Evolutionary conservation across 2,113 vertebrate species (phyloP).

Genomic region (Labeo rohita): DNA sequence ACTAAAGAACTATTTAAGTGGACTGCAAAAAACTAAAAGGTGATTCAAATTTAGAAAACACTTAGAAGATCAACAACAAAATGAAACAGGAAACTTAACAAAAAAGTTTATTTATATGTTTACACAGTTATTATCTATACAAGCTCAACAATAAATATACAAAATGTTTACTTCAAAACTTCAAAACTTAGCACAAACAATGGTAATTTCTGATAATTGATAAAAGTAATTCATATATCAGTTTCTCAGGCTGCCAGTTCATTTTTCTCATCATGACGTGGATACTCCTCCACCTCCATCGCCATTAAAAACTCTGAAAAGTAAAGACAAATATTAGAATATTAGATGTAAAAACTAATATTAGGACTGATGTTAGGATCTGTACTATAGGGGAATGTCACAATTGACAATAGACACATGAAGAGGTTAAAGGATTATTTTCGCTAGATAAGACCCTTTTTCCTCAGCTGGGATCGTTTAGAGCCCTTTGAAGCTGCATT

Average conservation of each 20-base stretch:
- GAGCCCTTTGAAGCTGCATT: too few species aligned
- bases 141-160: neutral
- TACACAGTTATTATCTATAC: neutral
- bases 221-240: neutral
- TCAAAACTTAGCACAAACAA: conserved; percentile 2
- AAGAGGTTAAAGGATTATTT: neutral
- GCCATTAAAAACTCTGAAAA: conserved; percentile 58
- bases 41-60: too few species aligned
- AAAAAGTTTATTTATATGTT: conserved; percentile 13
- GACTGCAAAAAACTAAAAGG: too few species aligned
- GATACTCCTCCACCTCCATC: conserved; percentile 61
- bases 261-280: conserved; percentile 46
- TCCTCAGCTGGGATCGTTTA: too few species aligned
- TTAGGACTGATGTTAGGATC: neutral
- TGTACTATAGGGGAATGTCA: neutral
- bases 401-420: neutral
- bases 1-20: neutral
- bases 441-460: too few species aligned
- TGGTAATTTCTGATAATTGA: neutral
- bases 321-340: neutral
- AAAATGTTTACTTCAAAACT: neutral
- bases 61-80: neutral
- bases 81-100: neutral
- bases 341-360: neutral
- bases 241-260: conserved; percentile 47